Base-by-base conservation (phyloP, 1,140 invertebrate species). In the Potamilus streckersoni region DNA sequence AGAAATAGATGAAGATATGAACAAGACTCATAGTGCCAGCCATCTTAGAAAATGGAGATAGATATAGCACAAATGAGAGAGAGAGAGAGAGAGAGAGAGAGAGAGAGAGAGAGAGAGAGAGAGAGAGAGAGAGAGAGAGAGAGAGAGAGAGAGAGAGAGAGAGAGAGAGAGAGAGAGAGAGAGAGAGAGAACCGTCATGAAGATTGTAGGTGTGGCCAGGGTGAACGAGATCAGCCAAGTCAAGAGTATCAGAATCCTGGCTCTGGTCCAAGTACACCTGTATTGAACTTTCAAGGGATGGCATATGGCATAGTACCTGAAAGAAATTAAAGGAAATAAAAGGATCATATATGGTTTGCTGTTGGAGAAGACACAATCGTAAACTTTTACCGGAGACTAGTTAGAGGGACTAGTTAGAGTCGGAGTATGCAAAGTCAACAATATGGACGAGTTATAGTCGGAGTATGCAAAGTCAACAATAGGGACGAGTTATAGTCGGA, bases 261-360 rank as follows among this genome's bases (percentile, higher is more conserved):
- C 73, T 69, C 73, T 58, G 16, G 27, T n/a, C 68, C 67, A 65
- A 11, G 73, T 75, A 69, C 73, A 75, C 63, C 60, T 14, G 65
- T 69, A 75, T 20, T 64, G 59, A 1, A 75, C 73, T 15, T 62
- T 68, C 27, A 75, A 56, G 17, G 73, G 73, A 6, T 57, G 58
- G 59, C 73, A 75, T 56, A 75, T 75, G 31, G 73, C 73, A 70
- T 75, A 75, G 49, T 69, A 75, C 19, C 73, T 75, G 59, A 20
- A 72, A 60, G 8, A 61, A 23, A 60, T 14, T 16, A 17, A 31
- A 27, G 65, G 23, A 60, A 23, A 61, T 14, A 38, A 17, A 31
- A 31, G 66, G 38, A 49, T 49, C 1, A 8, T 49, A 49, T 49
- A 49, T 8, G 11, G 38, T 49, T 49, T 49, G 38, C 11, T 49